phyloP scores from a whole-genome alignment of 2,113 vertebrate species.

The Chroicocephalus ridibundus region DNA sequence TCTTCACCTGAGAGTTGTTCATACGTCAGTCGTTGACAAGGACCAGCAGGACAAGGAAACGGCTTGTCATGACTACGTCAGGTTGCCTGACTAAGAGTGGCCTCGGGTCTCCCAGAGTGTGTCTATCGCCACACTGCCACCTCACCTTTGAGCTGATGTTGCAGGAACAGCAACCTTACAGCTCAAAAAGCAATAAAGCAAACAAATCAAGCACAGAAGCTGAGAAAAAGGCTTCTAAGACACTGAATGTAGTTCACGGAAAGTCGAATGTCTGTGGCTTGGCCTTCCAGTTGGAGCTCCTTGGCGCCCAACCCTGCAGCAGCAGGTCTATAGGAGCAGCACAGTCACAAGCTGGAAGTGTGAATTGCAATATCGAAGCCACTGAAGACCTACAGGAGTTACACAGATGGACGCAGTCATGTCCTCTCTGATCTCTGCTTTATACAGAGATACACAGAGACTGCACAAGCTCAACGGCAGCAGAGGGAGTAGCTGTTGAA shows the following conservation, averaged over 20 bases:
- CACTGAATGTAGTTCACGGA: background rate
- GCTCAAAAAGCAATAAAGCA: background rate
- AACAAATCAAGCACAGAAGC: background rate
- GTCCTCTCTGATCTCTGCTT: background rate
- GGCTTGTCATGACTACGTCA: background rate
- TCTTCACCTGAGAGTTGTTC: background rate
- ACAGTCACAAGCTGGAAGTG: background rate
- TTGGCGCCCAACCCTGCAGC: background rate
- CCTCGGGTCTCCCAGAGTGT: background rate
- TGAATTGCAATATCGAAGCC: background rate
- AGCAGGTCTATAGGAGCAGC: rapidly evolving
- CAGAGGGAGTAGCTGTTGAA: background rate
- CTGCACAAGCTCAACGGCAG: background rate
- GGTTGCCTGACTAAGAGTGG: background rate
- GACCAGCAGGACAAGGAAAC: background rate
- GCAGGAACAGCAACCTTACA: background rate
- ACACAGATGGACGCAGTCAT: rapidly evolving
- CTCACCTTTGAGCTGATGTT: background rate
- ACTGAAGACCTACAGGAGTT: background rate
- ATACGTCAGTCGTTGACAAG: background rate
- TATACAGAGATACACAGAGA: background rate
- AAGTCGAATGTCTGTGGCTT: background rate
- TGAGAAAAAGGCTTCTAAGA: background rate
- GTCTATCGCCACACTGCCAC: background rate
- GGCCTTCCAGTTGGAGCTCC: background rate